Conservation (phyloP, 2,888 invertebrate species). For the Pseudanteris insignis region DNA sequence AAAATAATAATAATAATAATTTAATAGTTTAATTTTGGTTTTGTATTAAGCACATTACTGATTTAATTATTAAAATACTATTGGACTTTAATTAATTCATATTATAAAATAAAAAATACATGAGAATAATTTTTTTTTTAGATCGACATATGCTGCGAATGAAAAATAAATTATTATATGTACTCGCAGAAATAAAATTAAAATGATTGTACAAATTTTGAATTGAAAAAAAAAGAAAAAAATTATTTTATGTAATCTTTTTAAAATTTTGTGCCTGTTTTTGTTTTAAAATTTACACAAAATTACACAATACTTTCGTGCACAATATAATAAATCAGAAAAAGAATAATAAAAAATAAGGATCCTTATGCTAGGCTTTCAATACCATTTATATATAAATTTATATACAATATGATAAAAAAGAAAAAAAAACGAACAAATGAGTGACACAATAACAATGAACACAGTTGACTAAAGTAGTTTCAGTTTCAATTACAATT, state of each 20-base stretch:
- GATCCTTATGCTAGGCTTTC: slow-evolving; percentile 34
- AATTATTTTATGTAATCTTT: slow-evolving; percentile 8
- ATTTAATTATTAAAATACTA: no score
- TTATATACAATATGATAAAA: no score
- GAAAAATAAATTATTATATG: neutral
- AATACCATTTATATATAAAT: slow-evolving; percentile 17
- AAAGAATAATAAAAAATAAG: slow-evolving; percentile 32
- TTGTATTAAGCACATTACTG: no score
- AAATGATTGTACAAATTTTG: slow-evolving; percentile 9
- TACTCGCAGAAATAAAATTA: neutral
- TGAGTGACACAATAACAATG: slow-evolving; percentile 49
- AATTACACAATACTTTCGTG: slow-evolving; percentile 26
- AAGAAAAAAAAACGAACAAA: slow-evolving; percentile 36
- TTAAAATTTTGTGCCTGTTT: no score
- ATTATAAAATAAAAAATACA: no score
- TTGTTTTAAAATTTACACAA: no score
- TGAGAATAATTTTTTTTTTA: no score
- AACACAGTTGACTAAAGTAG: slow-evolving; percentile 61
- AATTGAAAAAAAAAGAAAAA: slow-evolving; percentile 11
- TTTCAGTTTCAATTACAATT: slow-evolving; percentile 66
- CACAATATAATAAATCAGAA: slow-evolving; percentile 25
- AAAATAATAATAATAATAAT: no score
- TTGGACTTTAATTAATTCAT: no score
- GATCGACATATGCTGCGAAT: neutral
- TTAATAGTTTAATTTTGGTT: no score